Evolutionary conservation across 2,888 invertebrate genomes (phyloP).

Genomic region (Apamea crenata): DNA sequence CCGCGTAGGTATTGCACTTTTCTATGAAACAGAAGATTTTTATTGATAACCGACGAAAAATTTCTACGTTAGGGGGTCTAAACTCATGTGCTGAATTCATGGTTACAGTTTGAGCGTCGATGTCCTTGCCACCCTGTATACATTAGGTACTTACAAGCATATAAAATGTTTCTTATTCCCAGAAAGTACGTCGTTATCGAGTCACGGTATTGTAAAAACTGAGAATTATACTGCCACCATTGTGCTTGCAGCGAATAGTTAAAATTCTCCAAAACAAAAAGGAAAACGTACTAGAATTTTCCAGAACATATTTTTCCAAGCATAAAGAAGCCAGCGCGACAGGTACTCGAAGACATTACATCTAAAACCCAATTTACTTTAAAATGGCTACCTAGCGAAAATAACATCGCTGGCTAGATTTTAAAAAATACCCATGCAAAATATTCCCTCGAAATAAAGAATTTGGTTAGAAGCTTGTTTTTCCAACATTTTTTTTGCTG

Average conservation of each 20-base stretch:
- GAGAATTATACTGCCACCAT: conserved; percentile 18
- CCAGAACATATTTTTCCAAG: conserved; percentile 46
- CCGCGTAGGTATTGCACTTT: too few relatives aligned
- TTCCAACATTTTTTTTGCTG: conserved; percentile 36
- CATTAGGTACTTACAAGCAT: not conserved
- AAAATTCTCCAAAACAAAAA: conserved; percentile 39
- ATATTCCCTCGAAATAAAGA: conserved; percentile 55
- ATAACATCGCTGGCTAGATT: conserved; percentile 43
- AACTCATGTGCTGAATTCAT: too few relatives aligned
- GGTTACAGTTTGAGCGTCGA: too few relatives aligned
- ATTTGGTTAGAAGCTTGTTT: conserved; percentile 41
- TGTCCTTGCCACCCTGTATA: too few relatives aligned
- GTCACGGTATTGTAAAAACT: not conserved
- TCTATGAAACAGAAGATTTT: too few relatives aligned
- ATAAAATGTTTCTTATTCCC: not conserved
- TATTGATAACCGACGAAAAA: too few relatives aligned
- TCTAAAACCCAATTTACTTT: conserved; percentile 65
- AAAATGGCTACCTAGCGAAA: conserved; percentile 55
- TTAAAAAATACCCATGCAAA: conserved; percentile 49
- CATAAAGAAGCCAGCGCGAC: conserved; percentile 60
- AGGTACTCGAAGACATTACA: conserved; percentile 64
- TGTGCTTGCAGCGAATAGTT: conserved; percentile 27
- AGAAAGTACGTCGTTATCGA: not conserved
- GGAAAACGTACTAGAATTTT: conserved; percentile 27
- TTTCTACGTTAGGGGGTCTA: too few relatives aligned